These are phyloP conservation scores for Tetrapedia diversipes DNA, from an alignment of 2,888 invertebrate species.

Conservation along the genomic window DNA sequence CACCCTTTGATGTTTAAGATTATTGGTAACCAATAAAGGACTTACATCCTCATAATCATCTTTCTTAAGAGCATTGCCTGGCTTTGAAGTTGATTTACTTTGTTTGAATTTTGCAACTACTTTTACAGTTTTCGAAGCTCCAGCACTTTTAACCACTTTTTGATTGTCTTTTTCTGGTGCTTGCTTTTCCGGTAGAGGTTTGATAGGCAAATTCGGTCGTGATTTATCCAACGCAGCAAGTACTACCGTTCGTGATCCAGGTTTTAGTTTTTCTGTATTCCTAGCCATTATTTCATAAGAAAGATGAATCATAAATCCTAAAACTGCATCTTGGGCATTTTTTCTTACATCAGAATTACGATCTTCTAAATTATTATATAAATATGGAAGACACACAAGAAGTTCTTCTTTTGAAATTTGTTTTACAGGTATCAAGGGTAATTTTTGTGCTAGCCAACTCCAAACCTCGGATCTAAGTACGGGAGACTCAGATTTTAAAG, in stretches of 20 bases:
- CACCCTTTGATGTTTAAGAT: conserved; percentile 95
- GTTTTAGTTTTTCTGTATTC: conserved; percentile 91
- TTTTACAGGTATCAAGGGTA: conserved; percentile 89
- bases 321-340: conserved; percentile 93
- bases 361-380: conserved; percentile 94
- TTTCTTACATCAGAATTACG: conserved; percentile 95
- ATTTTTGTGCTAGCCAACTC: conserved; percentile 92
- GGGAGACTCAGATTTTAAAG: conserved; percentile 93
- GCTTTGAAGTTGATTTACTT: conserved; percentile 65
- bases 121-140: conserved; percentile 83
- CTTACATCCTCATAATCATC: conserved; percentile 92
- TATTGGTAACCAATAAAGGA: conserved; percentile 89
- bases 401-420: conserved; percentile 93
- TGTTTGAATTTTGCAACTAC: conserved; percentile 83
- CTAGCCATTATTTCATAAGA: conserved; percentile 92
- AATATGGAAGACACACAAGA: conserved; percentile 88
- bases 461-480: conserved; percentile 91
- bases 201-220: conserved; percentile 91
- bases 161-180: conserved; percentile 84
- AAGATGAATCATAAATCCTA: conserved; percentile 96
- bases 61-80: conserved; percentile 86
- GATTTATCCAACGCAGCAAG: conserved; percentile 93
- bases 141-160: conserved; percentile 85
- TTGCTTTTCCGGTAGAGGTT: conserved; percentile 87
- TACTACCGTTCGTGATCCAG: conserved; percentile 90